Base-by-base conservation (phyloP, 64 coral and sea anemone genomes). In the Orbicella faveolata region DNA sequence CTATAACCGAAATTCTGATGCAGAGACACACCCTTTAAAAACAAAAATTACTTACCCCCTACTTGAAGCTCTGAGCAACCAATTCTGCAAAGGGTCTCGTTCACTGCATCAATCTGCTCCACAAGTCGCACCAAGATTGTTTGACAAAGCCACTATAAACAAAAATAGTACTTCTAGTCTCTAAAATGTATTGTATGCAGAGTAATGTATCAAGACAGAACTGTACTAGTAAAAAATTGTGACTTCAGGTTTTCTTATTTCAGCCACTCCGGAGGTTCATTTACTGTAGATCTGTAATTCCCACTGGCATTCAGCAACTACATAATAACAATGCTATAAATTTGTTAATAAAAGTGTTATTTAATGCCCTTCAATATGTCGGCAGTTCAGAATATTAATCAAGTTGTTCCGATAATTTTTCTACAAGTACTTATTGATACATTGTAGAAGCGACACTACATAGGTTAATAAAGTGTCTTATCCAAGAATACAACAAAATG, bases 131-230 rank as follows among this genome's bases (percentile, higher is more conserved):
- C 74, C 39, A 97, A 85, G 77, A 97, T 90, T 16, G 95, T 97
- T 73, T 97, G 95, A 34, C 95, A 97, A 44, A 97, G 85, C 95
- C 95, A 97, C 95, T 97, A 55, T 16, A 67, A 86, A 19, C 26
- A 62, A 75, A 52, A 21, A 65, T 79, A 37, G 44, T 48, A 48
- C 30, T 14, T 21, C 35, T 16, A 9, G 14, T 0, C 54, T 36
- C 9, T 3, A 20, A 73, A 79, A 52, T 36, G 34, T 5, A 1
- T 8, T 11, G 8, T 39, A 77, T 21, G 2, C 25, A 77, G 2
- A 77, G 44, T 17, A 30, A 30, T 30, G 30, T 30, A 0, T 30
- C 30, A 30, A 30, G 30, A 30, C 30, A 30, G 30, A 30, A 30
- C 30, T 30, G 30, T 30, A 30, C 30, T 30, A 30, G 30, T 30